Evolutionary conservation across 2,113 vertebrate genomes (phyloP).

Genomic region (Furnarius figulus): DNA sequence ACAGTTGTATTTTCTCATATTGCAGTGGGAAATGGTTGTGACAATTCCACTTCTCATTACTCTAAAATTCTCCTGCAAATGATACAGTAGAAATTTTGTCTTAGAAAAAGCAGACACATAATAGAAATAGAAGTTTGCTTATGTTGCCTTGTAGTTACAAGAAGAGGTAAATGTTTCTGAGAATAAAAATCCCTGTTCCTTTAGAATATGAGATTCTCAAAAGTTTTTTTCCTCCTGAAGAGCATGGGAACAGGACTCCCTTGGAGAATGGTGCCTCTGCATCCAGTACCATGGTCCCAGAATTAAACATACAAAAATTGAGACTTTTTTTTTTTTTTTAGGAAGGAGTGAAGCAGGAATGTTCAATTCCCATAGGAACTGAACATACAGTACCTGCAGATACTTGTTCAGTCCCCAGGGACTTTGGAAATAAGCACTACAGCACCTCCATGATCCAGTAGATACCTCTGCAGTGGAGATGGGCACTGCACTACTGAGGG

Average conservation of each 20-base stretch:
- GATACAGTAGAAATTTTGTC: not conserved
- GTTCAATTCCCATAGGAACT: not conserved
- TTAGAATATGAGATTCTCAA: not conserved
- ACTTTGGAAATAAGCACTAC: not conserved
- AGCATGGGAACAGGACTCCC: not conserved
- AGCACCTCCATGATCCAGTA: not conserved
- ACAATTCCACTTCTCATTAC: not conserved
- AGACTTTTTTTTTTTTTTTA: not conserved
- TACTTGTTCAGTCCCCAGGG: not conserved
- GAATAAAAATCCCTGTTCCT: not conserved
- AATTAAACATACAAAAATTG: not conserved
- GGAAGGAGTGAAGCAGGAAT: not conserved
- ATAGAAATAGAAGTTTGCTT: not conserved
- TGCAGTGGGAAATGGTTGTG: not conserved
- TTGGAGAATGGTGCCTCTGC: not conserved
- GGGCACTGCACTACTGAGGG: not conserved
- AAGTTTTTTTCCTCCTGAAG: not conserved
- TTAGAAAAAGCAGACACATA: not conserved
- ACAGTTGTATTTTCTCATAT: not conserved
- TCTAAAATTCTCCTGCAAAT: not conserved
- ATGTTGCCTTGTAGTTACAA: not conserved
- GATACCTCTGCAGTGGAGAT: not conserved
- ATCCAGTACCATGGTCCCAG: rapidly evolving
- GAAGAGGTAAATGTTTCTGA: not conserved
- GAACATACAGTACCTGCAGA: not conserved